Conservation (phyloP, 1,140 invertebrate genomes). For the Microplitis demolitor region DNA sequence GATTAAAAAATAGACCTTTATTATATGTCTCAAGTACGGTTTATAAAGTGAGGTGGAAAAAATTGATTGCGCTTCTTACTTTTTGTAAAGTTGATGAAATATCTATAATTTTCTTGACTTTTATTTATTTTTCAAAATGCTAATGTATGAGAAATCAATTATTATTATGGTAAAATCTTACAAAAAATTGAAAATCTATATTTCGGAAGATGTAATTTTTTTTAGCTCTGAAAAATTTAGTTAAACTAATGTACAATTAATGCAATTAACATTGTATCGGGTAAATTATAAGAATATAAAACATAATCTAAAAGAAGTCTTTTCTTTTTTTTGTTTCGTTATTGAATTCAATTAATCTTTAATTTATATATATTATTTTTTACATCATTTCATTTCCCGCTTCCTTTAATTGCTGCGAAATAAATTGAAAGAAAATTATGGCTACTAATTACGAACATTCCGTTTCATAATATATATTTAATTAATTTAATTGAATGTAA, state of each 20-base stretch:
- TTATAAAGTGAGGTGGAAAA: background rate
- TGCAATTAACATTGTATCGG: background rate
- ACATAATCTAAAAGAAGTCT: background rate
- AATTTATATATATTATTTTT: background rate
- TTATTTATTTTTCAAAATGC: too few species aligned
- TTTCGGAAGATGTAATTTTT: background rate
- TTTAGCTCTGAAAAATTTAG: background rate
- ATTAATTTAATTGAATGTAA: background rate
- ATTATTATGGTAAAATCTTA: too few species aligned
- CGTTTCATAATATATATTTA: conserved; percentile 2
- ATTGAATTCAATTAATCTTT: background rate
- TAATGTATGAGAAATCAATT: too few species aligned
- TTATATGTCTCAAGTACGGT: background rate
- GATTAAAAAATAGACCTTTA: background rate
- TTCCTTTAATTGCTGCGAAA: background rate
- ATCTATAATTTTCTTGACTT: too few species aligned
- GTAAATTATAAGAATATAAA: background rate
- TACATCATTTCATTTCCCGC: background rate
- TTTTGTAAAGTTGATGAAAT: background rate
- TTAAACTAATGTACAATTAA: background rate
- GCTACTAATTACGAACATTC: conserved; percentile 15
- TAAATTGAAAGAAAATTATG: background rate
- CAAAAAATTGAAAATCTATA: background rate
- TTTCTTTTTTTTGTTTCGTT: background rate
- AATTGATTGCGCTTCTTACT: background rate